Evolutionary conservation across 2,888 invertebrate genomes (phyloP).

Genomic region (Drosophila mercatorum): DNA sequence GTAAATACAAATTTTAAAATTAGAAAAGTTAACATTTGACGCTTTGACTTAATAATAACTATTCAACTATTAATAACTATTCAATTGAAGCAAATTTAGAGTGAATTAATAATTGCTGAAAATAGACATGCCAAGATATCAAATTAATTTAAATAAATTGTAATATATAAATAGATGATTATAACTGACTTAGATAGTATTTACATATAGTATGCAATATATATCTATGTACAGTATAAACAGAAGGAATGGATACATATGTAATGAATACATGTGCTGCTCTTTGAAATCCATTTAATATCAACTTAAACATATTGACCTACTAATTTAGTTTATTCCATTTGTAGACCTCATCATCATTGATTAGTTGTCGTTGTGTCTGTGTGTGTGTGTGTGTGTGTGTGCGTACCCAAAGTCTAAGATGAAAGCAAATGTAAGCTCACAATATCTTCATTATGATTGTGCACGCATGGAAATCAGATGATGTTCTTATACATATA

Average conservation of each 20-base stretch:
- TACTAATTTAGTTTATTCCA: constrained; percentile 13
- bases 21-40: too few species aligned
- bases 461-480: constrained; percentile 47
- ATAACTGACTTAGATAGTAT: not conserved
- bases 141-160: not conserved
- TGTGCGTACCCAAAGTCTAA: constrained; percentile 13
- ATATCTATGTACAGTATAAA: not conserved
- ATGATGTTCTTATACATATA: constrained; percentile 33
- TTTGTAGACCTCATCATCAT: constrained; percentile 5
- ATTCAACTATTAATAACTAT: too few species aligned
- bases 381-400: not conserved
- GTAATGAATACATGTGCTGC: not conserved
- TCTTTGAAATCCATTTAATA: constrained; percentile 27
- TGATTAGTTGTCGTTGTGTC: constrained; percentile 33
- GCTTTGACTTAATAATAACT: too few species aligned
- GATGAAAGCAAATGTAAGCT: constrained; percentile 49
- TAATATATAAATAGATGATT: not conserved
- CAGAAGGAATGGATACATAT: not conserved
- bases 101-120: not conserved
- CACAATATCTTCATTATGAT: constrained; percentile 50
- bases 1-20: too few species aligned
- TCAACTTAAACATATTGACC: constrained; percentile 24
- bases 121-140: not conserved
- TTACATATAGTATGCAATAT: not conserved
- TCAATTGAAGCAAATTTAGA: not conserved